A percentile compares a stretch with the other conserved stretches of the same genome.
These are phyloP conservation scores for Lordiphosa fenestrarum DNA, from an alignment of 2,888 invertebrate species.

Conservation along the genomic window DNA sequence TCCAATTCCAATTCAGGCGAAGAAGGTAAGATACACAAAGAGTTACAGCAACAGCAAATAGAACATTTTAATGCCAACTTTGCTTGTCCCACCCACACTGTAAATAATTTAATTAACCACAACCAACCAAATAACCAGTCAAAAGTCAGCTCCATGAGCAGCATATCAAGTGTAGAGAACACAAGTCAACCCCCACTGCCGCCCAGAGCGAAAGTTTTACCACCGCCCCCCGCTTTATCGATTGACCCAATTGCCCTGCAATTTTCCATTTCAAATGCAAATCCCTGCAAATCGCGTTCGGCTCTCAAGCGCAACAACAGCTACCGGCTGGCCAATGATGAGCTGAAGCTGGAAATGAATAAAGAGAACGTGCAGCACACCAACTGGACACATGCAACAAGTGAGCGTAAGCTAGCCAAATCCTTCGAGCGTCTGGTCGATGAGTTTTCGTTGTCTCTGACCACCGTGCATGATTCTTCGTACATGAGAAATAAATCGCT, in stretches of 20 bases:
- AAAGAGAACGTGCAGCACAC: slow-evolving; percentile 66
- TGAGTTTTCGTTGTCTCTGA: slow-evolving; percentile 78
- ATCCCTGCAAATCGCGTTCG: slow-evolving; percentile 47
- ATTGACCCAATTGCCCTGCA: slow-evolving; percentile 76
- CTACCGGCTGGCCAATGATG: slow-evolving; percentile 88
- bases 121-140: slow-evolving; percentile 39
- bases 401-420: slow-evolving; percentile 85
- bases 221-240: slow-evolving; percentile 46
- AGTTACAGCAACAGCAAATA: slow-evolving; percentile 20
- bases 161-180: slow-evolving; percentile 67
- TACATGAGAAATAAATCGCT: slow-evolving; percentile 79
- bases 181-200: slow-evolving; percentile 54
- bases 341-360: slow-evolving; percentile 81
- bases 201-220: slow-evolving; percentile 60
- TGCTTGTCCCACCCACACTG: slow-evolving; percentile 26
- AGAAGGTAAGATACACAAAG: slow-evolving; percentile 72
- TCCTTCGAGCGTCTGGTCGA: slow-evolving; percentile 80
- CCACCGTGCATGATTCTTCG: slow-evolving; percentile 77
- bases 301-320: slow-evolving; percentile 89
- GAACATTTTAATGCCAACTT: slow-evolving; percentile 22
- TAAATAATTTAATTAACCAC: slow-evolving; percentile 38
- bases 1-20: slow-evolving; percentile 65
- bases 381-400: slow-evolving; percentile 57
- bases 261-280: slow-evolving; percentile 64
- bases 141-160: slow-evolving; percentile 66